These are phyloP conservation scores for Borostomias antarcticus DNA, from an alignment of 2,797 vertebrate species.

Conservation along the genomic window DNA sequence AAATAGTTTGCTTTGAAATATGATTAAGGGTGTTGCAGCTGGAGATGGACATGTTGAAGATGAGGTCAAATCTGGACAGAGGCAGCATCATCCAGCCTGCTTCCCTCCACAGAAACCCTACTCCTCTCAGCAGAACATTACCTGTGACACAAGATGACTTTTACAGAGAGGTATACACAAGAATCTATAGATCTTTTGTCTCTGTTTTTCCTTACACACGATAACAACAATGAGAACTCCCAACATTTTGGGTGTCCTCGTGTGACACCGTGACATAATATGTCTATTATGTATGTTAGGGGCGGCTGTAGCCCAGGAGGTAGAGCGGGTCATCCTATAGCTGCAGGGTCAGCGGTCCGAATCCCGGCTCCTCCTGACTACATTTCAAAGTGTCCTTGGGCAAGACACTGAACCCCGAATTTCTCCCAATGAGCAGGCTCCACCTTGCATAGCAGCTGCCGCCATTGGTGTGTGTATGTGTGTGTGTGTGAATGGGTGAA, in stretches of 20 bases:
- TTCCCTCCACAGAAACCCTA: not conserved
- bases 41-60: constrained; percentile 71
- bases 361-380: too few species aligned
- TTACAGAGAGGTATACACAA: constrained; percentile 48
- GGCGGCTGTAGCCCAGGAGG: too few species aligned
- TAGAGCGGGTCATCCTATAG: too few species aligned
- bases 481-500: too few species aligned
- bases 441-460: too few species aligned
- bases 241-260: not conserved
- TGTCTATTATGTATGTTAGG: too few species aligned
- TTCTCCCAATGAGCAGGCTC: too few species aligned
- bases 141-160: constrained; percentile 49
- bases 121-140: constrained; percentile 30
- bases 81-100: constrained; percentile 27
- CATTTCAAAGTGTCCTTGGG: too few species aligned
- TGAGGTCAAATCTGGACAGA: constrained; percentile 59
- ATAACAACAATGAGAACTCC: not conserved
- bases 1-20: constrained; percentile 30
- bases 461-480: too few species aligned
- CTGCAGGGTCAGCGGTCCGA: too few species aligned
- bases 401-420: too few species aligned
- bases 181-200: not conserved
- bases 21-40: constrained; percentile 70
- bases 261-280: not conserved
- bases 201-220: not conserved